Evolutionary conservation across 2,797 vertebrate genomes (phyloP).

Genomic region (Glossophaga mutica): DNA sequence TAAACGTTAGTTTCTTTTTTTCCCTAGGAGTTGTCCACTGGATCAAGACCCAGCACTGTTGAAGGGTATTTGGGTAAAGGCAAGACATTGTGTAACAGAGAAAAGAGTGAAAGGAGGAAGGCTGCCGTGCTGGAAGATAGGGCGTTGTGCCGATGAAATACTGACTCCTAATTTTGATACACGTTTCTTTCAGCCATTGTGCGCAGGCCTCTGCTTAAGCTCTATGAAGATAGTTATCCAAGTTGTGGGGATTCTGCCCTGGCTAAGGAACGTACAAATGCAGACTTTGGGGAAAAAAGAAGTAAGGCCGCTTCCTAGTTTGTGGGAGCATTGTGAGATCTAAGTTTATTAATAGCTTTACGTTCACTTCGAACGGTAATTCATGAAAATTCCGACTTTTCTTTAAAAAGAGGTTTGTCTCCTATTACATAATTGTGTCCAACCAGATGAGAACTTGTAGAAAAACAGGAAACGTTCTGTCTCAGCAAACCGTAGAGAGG

Average conservation of each 20-base stretch:
- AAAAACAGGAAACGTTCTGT: background rate
- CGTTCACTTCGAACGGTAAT: background rate
- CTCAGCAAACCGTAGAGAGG: background rate
- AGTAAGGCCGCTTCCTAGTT: background rate
- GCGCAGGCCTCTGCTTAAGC: background rate
- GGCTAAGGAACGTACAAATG: background rate
- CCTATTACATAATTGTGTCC: constrained; percentile 37
- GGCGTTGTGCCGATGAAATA: background rate
- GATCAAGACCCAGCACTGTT: background rate
- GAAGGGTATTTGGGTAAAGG: background rate
- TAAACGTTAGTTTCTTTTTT: background rate
- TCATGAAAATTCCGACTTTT: background rate
- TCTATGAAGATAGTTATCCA: background rate
- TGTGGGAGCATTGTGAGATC: background rate
- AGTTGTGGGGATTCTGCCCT: background rate
- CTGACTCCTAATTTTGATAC: background rate
- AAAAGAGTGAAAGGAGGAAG: background rate
- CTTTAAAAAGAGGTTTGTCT: background rate
- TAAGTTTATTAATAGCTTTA: background rate
- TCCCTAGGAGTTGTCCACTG: background rate
- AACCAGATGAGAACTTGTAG: constrained; percentile 16
- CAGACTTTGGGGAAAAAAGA: background rate
- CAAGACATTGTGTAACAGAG: background rate
- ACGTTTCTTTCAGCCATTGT: background rate
- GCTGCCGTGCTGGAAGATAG: background rate